Conservation (phyloP, 2,797 vertebrate genomes). For the Simalia tracyae region DNA sequence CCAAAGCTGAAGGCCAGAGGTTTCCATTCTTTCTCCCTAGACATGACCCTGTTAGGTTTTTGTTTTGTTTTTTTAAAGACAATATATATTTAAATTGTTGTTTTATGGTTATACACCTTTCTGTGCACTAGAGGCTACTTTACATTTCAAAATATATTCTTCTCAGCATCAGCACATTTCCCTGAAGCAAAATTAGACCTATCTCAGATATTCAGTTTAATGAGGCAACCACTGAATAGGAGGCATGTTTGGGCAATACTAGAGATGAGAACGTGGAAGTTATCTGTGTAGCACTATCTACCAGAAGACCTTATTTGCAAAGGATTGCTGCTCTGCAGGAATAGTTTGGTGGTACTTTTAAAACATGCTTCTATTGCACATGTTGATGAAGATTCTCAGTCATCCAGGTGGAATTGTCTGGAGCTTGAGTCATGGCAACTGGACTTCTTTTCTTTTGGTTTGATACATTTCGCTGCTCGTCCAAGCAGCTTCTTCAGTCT, state of each 20-base stretch:
- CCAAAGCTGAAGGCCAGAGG: background rate
- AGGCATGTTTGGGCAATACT: background rate
- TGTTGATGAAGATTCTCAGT: too few species aligned
- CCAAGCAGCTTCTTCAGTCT: too few species aligned
- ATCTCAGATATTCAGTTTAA: background rate
- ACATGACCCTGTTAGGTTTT: background rate
- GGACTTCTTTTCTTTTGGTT: too few species aligned
- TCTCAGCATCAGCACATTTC: too few species aligned
- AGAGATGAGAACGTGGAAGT: background rate
- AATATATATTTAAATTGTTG: background rate
- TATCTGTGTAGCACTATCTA: background rate
- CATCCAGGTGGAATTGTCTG: too few species aligned
- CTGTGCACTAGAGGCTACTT: background rate
- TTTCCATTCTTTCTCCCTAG: background rate
- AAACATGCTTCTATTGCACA: background rate
- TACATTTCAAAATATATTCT: background rate
- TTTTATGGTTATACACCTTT: background rate
- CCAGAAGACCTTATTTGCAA: background rate
- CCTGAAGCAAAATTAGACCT: background rate
- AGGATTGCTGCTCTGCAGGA: background rate
- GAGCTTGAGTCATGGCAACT: too few species aligned
- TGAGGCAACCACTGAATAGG: background rate
- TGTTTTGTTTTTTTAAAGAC: background rate
- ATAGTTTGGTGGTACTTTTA: background rate
- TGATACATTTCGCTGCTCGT: too few species aligned